phyloP scores from a whole-genome alignment of 1,140 invertebrate species.

The Rhagoletis zephyria region DNA sequence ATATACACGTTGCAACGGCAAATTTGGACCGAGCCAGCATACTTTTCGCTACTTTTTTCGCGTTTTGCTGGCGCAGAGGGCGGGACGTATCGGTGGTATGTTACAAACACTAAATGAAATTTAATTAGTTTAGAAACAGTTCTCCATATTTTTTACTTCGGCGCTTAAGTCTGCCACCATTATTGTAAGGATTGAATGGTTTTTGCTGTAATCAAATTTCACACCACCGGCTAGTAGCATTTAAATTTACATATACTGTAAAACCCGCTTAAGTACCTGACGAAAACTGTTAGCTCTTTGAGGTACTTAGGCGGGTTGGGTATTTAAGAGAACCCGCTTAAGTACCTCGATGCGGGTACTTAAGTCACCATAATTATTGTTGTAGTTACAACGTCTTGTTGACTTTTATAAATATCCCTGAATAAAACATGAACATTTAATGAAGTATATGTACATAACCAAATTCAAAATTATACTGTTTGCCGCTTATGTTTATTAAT shows the following conservation, averaged over 20 bases:
- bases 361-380: too few species aligned
- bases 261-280: too few species aligned
- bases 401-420: too few species aligned
- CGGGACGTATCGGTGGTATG: conserved; percentile 4
- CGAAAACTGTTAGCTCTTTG: too few species aligned
- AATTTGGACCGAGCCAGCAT: conserved; percentile 28
- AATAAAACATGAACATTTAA: too few species aligned
- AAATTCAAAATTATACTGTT: too few species aligned
- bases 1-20: conserved; percentile 15
- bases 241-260: background rate
- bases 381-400: too few species aligned
- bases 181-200: background rate
- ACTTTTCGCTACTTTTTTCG: conserved; percentile 3
- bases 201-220: conserved; percentile 20
- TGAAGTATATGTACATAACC: too few species aligned
- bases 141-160: conserved; percentile 6
- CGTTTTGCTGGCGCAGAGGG: background rate
- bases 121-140: conserved; percentile 55
- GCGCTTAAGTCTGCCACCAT: background rate
- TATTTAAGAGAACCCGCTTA: too few species aligned
- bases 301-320: too few species aligned
- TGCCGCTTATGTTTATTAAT: too few species aligned
- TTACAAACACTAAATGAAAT: conserved; percentile 55
- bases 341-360: too few species aligned
- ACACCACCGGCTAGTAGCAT: conserved; percentile 2